phyloP scores from a whole-genome alignment of 2,113 vertebrate genomes.

The Grantiella picta region DNA sequence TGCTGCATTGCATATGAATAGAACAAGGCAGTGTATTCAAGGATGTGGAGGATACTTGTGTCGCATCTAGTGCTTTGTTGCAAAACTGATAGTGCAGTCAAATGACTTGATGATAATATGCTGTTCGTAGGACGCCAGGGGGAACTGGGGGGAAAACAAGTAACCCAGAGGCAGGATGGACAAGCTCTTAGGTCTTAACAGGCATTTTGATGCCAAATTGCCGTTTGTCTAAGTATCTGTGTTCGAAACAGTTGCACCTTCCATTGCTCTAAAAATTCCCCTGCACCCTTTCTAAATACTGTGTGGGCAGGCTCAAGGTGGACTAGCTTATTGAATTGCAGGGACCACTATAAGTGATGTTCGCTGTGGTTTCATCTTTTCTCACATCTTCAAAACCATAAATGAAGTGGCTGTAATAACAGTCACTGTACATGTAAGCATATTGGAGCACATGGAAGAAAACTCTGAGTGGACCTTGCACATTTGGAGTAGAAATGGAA shows the following conservation, averaged over 20 bases:
- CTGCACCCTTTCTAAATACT: neutral
- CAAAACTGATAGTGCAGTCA: neutral
- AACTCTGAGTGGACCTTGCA: neutral
- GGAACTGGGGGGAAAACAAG: neutral
- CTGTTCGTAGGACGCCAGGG: neutral
- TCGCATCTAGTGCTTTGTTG: neutral
- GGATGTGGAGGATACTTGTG: rapidly evolving
- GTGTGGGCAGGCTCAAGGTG: neutral
- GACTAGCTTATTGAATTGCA: neutral
- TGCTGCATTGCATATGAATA: neutral
- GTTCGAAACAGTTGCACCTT: neutral
- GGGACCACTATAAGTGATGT: neutral
- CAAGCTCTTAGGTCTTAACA: neutral
- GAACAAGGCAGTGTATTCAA: neutral
- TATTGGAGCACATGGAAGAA: neutral
- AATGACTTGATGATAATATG: neutral
- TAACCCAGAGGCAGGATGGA: neutral
- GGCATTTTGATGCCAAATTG: neutral
- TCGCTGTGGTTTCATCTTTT: neutral
- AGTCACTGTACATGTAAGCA: neutral
- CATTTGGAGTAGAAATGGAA: neutral
- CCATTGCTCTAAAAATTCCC: neutral
- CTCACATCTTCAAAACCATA: neutral
- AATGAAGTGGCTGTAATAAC: neutral
- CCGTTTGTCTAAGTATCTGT: rapidly evolving